Percentiles rank a stretch among this genome's conserved stretches.
Evolutionary conservation across 2,797 vertebrate genomes (phyloP).

Genomic region (Trachops cirrhosus): DNA sequence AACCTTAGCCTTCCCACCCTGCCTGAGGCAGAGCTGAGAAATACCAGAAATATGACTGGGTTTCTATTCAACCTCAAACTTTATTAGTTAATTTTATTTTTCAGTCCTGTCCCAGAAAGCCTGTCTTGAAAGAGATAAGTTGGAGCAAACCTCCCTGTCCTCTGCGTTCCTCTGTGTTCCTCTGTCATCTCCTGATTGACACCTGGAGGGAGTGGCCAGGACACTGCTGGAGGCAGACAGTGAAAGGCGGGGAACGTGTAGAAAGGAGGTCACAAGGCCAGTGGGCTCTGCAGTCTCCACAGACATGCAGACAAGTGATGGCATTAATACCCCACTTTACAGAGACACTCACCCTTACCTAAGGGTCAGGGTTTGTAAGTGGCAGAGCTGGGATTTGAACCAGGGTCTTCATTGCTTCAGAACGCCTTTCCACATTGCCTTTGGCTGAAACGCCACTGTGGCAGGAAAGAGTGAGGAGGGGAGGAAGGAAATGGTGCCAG

Average conservation of each 20-base stretch:
- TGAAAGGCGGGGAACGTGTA: background rate
- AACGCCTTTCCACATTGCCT: background rate
- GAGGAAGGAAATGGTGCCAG: background rate
- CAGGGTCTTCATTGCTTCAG: background rate
- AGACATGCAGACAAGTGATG: background rate
- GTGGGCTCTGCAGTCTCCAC: background rate
- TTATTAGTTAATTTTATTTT: background rate
- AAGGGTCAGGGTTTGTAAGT: background rate
- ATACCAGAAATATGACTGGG: background rate
- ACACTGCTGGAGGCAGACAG: accelerated
- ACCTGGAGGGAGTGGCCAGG: background rate
- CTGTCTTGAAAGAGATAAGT: background rate
- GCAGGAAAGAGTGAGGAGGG: background rate
- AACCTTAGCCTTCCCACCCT: background rate
- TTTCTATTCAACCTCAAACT: background rate
- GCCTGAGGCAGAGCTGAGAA: background rate
- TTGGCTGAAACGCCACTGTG: background rate
- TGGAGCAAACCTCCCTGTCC: background rate
- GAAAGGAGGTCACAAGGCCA: accelerated
- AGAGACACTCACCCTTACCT: background rate
- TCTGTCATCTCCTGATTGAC: background rate
- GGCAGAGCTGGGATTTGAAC: background rate
- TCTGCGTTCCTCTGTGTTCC: no score
- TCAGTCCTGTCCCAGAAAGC: background rate
- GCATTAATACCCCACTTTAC: background rate